Evolutionary conservation across 2,797 vertebrate species (phyloP).

Genomic region (Nyctibius grandis): DNA sequence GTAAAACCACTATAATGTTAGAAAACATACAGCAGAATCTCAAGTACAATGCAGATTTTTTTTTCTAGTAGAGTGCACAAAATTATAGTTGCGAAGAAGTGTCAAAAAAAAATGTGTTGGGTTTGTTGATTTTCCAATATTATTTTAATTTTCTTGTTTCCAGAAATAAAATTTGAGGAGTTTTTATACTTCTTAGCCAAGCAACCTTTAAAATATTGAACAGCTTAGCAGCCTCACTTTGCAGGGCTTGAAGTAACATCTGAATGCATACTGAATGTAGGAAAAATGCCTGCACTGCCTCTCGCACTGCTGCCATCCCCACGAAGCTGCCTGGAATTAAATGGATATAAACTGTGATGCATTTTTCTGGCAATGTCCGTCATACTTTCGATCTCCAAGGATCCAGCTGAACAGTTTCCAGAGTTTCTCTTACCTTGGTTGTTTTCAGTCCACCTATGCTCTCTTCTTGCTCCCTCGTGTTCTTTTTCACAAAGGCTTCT

Average conservation of each 20-base stretch:
- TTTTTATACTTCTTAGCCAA: accelerated
- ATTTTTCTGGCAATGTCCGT: background rate
- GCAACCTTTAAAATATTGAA: background rate
- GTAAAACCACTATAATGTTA: background rate
- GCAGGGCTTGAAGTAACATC: background rate
- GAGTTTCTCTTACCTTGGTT: background rate
- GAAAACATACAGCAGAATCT: background rate
- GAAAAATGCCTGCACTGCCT: background rate
- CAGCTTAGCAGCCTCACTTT: background rate
- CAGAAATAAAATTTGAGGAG: background rate
- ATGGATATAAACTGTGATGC: background rate
- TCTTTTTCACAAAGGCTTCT: background rate
- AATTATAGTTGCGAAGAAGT: background rate
- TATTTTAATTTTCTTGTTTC: background rate
- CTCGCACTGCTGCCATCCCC: background rate
- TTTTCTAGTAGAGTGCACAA: background rate
- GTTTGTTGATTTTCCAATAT: background rate
- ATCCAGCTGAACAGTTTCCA: background rate
- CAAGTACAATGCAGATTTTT: background rate
- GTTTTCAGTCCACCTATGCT: background rate
- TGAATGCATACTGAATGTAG: background rate
- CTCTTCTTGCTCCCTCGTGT: background rate
- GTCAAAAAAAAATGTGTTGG: background rate
- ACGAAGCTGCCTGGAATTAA: background rate
- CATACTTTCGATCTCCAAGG: background rate